Evolutionary conservation across 92 coral and sea anemone genomes (phyloP).

Genomic region (Scolanthus callimorphus): DNA sequence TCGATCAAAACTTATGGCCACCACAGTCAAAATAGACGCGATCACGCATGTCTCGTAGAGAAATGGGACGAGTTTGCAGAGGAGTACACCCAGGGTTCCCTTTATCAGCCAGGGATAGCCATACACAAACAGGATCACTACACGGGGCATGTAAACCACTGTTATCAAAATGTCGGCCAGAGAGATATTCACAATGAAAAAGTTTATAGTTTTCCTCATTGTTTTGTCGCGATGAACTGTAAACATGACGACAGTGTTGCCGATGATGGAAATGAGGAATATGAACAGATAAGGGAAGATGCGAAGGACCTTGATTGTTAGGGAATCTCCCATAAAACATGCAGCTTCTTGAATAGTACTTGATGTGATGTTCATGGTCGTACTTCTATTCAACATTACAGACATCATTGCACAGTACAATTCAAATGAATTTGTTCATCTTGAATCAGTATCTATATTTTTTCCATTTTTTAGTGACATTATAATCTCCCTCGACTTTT

Average conservation of each 20-base stretch:
- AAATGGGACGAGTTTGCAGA: conserved; percentile 42
- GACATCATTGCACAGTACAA: too few relatives aligned
- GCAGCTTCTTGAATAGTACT: conserved; percentile 1
- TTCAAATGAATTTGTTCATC: too few relatives aligned
- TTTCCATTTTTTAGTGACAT: too few relatives aligned
- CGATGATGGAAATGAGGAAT: conserved; percentile 42
- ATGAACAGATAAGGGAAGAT: conserved; percentile 30
- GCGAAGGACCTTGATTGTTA: conserved; percentile 14
- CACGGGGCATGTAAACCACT: conserved; percentile 59
- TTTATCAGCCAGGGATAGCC: conserved; percentile 56
- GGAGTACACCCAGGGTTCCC: conserved; percentile 13
- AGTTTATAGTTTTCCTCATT: conserved; percentile 47
- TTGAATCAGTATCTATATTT: too few relatives aligned
- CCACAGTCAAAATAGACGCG: conserved; percentile 47
- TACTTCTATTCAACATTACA: too few relatives aligned
- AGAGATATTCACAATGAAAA: conserved; percentile 57
- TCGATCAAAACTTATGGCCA: conserved; percentile 61
- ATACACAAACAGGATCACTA: conserved; percentile 30
- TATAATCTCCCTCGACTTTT: too few relatives aligned
- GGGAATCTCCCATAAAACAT: conserved; percentile 28
- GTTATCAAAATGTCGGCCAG: conserved; percentile 51
- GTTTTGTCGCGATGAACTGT: conserved; percentile 29
- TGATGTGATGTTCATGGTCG: too few relatives aligned
- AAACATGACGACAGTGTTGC: conserved; percentile 34
- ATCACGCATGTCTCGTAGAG: conserved; percentile 36